Evolutionary conservation across 2,888 invertebrate species (phyloP).

Genomic region (Lasioglossum oenotherae): DNA sequence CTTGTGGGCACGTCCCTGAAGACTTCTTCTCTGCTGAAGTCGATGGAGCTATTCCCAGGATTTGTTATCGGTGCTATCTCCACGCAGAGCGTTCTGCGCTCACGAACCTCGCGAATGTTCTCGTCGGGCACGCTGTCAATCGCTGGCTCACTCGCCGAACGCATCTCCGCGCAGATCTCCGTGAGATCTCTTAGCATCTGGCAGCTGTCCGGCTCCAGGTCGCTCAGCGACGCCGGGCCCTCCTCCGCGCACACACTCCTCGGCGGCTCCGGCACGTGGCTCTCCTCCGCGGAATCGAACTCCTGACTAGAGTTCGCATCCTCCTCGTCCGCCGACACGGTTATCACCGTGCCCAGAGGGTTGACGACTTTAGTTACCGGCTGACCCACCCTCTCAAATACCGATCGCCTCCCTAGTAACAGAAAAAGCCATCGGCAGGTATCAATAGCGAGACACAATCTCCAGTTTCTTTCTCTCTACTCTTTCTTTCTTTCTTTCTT

Average conservation of each 20-base stretch:
- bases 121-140: slow-evolving; percentile 81
- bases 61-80: slow-evolving; percentile 72
- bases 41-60: slow-evolving; percentile 69
- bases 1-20: slow-evolving; percentile 81
- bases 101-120: slow-evolving; percentile 79
- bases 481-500: slow-evolving; percentile 10
- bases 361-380: slow-evolving; percentile 90
- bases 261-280: slow-evolving; percentile 74
- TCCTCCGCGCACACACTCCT: slow-evolving; percentile 81
- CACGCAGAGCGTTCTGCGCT: slow-evolving; percentile 77
- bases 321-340: slow-evolving; percentile 83
- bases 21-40: slow-evolving; percentile 79
- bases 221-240: slow-evolving; percentile 80
- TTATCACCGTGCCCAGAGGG: slow-evolving; percentile 90
- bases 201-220: slow-evolving; percentile 75
- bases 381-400: slow-evolving; percentile 85
- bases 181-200: slow-evolving; percentile 79
- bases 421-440: slow-evolving; percentile 95
- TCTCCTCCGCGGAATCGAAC: slow-evolving; percentile 74
- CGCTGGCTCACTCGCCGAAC: slow-evolving; percentile 79
- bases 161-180: slow-evolving; percentile 83
- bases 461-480: slow-evolving; percentile 42
- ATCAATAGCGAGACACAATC: slow-evolving; percentile 79
- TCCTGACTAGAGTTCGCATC: slow-evolving; percentile 80
- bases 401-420: slow-evolving; percentile 88